Percentiles rank a stretch among this genome's conserved stretches.
phyloP scores from a whole-genome alignment of 2,888 invertebrate species.

The Spatulosminthurus flaviceps region DNA sequence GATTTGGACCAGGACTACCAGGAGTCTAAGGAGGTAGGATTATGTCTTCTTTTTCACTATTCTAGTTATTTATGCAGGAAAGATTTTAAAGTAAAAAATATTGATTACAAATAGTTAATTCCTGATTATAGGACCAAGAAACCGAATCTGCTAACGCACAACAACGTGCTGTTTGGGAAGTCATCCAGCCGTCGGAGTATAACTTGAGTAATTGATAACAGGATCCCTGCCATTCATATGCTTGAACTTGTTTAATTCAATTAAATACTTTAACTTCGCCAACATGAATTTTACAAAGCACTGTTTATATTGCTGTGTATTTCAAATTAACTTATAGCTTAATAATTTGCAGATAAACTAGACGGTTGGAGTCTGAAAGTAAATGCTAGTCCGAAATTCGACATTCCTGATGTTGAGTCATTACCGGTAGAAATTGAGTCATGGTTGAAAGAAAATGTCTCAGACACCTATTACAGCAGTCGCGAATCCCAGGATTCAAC shows the following conservation, averaged over 20 bases:
- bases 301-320: no score
- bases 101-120: no score
- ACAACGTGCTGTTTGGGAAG: slow-evolving; percentile 25
- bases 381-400: neutral
- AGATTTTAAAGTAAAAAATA: no score
- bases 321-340: no score
- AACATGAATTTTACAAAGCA: no score
- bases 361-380: slow-evolving; percentile 20
- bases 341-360: slow-evolving; percentile 25
- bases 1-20: no score
- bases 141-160: neutral
- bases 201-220: slow-evolving; percentile 11
- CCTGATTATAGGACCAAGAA: neutral
- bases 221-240: no score
- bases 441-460: slow-evolving; percentile 28
- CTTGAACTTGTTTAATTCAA: no score
- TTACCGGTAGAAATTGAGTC: neutral
- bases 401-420: neutral
- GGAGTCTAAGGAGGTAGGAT: neutral
- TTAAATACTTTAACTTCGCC: no score
- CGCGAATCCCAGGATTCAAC: neutral
- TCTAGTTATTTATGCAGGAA: no score
- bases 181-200: neutral
- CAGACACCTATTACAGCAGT: neutral
- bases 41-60: no score